Base-by-base conservation (phyloP, 2,797 vertebrate genomes). In the Notolabrus celidotus region DNA sequence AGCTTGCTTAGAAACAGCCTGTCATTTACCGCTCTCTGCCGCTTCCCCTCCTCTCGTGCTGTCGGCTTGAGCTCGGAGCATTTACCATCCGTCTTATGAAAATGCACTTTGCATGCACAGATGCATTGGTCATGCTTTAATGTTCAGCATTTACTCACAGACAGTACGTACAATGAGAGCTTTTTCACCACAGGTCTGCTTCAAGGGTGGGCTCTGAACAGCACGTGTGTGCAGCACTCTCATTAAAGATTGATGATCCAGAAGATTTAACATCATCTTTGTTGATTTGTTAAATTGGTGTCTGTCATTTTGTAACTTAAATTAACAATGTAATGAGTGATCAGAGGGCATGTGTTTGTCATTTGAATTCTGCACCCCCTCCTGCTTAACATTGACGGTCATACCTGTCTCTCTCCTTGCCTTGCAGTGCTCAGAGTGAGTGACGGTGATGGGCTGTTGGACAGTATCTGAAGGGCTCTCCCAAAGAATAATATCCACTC, bases 231-330 rank as follows among this genome's bases (percentile, higher is more conserved):
- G 55, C 72, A 51, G 53, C 64, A 14, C 57, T 46, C 71, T 83
- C 82, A 85, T 91, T 79, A 89, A 67, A 56, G 72, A 79, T 66
- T 75, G 79, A 89, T 84, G 77, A 85, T 82, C 67, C 79, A 79
- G 77, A 87, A 67, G 64, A 79, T 61, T 83, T 73, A 83, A 90
- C 77, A 82, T 75, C 74, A 67, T 84, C 79, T 84, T 82, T 82
- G 87, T 86, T 86, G 85, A 79, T 86, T 86, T 85, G 71, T 56
- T 84, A 81, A 90, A 89, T 86, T 65, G 68, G 23, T 51, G 71
- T 51, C 82, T 80, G 65, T 61, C 68, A 73, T 79, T 86, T 76
- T 9, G 11, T 63, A 49, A 49, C 62, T 85, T 66, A 60, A 82
- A 82, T 81, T 55, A 84, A 80, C 77, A 65, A 67, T 64, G 52